Evolutionary conservation across 2,888 invertebrate species (phyloP), one percentile per base, ranked within the genome.

Genomic region (Acleris laterana): DNA sequence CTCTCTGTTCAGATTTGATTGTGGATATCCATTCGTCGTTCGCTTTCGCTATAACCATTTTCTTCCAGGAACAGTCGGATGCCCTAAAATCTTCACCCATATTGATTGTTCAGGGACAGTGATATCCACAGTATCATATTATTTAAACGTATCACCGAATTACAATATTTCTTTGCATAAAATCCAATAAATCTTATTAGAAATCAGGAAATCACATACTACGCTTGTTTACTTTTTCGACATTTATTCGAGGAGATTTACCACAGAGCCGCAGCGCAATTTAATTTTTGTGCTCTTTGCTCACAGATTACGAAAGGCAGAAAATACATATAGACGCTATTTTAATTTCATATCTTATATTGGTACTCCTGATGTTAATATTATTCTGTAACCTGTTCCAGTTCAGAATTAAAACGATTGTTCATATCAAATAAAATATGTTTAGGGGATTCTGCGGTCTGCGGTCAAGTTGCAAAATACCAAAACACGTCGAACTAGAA

Each of bases 61-160:
- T 92, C 78, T 90, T 90, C 89, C 89, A 90, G 66, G 90, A 87
- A 82, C 82, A 79, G 78, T 89, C 87, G 16, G 84, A 82, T 71
- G 82, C 76, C 77, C 76, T 79, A 28, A 82, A 77, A 77, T 92
- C 64, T 66, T 71, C 90, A 91, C 84, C 91, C 92, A 92, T 93
- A 90, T 82, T 93, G 92, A 87, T 92, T 91, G 79, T 91, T 92
- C 74, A 90, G 74, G 63, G 92, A 92, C 74, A 87, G 78, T 64
- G 82, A 73, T 83, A 92, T 92, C 92, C 91, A 90, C 76, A 92
- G 85, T 82, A 92, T 80, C 92, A 92, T 92, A 87, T 78, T 89
- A 81, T 71, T 19, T 17, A 61, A 19, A 56, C 53, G 44, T 61
- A 22, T 25, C 56, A 52, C 51, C 28, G 51, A 68, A 69, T 60